Percentiles rank a stretch among this genome's conserved stretches.
Conservation (phyloP, 2,113 vertebrate species). For the Riparia riparia region DNA sequence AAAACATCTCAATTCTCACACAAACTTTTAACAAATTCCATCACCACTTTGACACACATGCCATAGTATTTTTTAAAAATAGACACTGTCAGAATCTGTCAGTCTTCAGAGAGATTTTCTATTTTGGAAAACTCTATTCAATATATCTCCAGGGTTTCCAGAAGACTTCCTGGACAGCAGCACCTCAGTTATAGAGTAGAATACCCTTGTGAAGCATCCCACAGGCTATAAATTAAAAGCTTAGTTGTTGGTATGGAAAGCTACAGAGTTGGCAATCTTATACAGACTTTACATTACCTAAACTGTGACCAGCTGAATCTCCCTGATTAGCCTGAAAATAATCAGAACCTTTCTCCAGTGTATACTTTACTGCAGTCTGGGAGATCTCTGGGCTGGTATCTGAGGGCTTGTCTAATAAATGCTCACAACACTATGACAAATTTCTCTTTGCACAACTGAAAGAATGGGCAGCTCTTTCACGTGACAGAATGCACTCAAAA, state of each 20-base stretch:
- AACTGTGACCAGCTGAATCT: background rate
- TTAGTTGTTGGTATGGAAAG: background rate
- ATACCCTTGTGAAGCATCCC: background rate
- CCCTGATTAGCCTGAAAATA: background rate
- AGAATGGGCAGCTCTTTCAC: background rate
- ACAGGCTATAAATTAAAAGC: background rate
- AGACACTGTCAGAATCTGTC: background rate
- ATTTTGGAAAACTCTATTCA: background rate
- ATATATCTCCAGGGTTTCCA: background rate
- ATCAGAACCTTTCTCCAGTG: background rate
- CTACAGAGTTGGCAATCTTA: background rate
- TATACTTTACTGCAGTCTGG: background rate
- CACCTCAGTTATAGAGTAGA: background rate
- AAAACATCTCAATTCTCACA: constrained; percentile 29
- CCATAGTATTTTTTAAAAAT: constrained; percentile 11
- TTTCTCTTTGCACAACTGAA: background rate
- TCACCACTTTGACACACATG: background rate
- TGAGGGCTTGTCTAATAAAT: background rate
- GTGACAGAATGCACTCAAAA: background rate
- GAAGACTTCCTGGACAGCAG: background rate
- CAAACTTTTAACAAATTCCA: constrained; percentile 1
- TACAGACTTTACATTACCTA: background rate
- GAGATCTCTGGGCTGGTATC: background rate
- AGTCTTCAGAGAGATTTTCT: background rate
- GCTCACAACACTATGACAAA: background rate